Evolutionary conservation across 2,797 vertebrate species (phyloP).

Genomic region (Eulemur mongoz): DNA sequence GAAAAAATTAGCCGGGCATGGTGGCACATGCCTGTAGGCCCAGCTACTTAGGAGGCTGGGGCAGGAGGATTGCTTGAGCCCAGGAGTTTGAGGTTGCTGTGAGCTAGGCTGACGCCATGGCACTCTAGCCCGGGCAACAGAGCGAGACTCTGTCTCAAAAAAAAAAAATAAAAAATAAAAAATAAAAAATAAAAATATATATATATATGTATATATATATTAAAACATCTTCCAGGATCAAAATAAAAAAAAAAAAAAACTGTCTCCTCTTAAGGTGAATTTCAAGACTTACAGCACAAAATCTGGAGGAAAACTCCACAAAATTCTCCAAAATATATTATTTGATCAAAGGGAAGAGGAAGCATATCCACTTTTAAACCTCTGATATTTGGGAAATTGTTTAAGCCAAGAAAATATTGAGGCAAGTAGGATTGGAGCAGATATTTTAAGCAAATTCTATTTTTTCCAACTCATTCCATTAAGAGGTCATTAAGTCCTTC

Average conservation of each 20-base stretch:
- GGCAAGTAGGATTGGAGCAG: background rate
- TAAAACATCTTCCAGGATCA: background rate
- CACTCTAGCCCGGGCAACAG: too few relatives aligned
- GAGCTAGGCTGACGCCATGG: too few relatives aligned
- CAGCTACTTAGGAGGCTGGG: too few relatives aligned
- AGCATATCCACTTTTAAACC: background rate
- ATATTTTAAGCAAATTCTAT: constrained; percentile 43
- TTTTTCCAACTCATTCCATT: constrained; percentile 30
- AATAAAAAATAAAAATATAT: too few relatives aligned
- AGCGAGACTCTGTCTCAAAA: too few relatives aligned
- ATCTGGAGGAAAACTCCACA: background rate
- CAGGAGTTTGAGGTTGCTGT: too few relatives aligned
- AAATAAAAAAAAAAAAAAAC: background rate
- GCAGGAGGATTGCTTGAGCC: too few relatives aligned
- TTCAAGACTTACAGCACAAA: background rate
- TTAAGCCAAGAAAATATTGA: constrained; percentile 26
- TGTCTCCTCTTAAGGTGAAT: background rate
- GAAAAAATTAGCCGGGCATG: too few relatives aligned
- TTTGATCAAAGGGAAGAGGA: background rate
- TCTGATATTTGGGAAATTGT: background rate
- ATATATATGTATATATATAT: too few relatives aligned
- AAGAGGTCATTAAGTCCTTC: constrained; percentile 47
- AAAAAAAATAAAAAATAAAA: too few relatives aligned
- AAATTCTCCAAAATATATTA: background rate
- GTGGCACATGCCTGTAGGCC: too few relatives aligned